Evolutionary conservation across 2,888 invertebrate genomes (phyloP), one percentile per base, ranked within the genome.

Genomic region (Spialia ferax): DNA sequence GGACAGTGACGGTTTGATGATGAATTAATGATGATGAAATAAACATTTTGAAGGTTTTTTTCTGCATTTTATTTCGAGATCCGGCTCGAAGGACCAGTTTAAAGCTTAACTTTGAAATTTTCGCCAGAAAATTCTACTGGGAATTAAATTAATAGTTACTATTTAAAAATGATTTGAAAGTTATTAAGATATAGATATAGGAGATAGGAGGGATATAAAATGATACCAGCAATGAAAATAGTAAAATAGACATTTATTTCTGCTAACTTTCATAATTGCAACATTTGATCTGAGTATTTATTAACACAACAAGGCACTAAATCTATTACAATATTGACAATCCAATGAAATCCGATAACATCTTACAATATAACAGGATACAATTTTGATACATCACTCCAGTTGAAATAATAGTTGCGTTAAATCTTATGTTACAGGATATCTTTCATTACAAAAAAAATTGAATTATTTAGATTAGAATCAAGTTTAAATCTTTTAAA

Each of bases 241-340:
- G 92, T 92, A 93, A 93, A 93, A 93, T 93, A 93, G 86, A 92
- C 86, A 91, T 93, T 88, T 92, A 93, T 91, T 91, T 86, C 84
- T 81, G 87, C 82, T 88, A 90, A 90, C 89, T 85, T 85, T 83
- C 85, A 84, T 86, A 90, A 86, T 87, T 88, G 88, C 85, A 89
- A 88, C 85, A 84, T 84, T 83, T 86, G 75, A 77, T 80, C 80
- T 88, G 91, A 92, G 91, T 92, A 92, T 91, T 86, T 79, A 84
- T 76, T 69, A 84, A 88, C 83, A 90, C 83, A 87, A 89, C 88
- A 89, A 90, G 88, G 87, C 87, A 86, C 88, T 83, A 84, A 79
- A 69, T 75, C 64, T 64, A 64, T 65, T 65, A 65, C 50, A 59
- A n/a, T 52, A 38, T 52, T 65, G 65, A 38, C 15, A 23, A 6